phyloP scores from a whole-genome alignment of 2,888 invertebrate genomes.

The Hyposoter dolosus region DNA sequence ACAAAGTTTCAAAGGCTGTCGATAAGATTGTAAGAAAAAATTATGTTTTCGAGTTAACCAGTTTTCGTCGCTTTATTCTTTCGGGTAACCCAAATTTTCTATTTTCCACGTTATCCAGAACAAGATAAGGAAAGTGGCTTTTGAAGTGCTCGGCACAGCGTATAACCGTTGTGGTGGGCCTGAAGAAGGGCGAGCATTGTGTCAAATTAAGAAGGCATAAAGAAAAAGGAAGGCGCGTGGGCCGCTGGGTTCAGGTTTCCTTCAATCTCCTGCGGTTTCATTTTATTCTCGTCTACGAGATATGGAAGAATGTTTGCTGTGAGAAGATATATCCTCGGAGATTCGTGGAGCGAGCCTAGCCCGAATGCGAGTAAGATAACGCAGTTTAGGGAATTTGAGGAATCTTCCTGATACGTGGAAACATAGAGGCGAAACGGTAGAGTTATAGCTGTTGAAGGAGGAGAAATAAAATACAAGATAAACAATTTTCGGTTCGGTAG shows the following conservation, averaged over 20 bases:
- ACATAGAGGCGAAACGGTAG: background rate
- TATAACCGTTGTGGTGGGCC: slow-evolving; percentile 19
- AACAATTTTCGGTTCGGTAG: slow-evolving; percentile 42
- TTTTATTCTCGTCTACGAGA: slow-evolving; percentile 28
- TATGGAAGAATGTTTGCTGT: slow-evolving; percentile 52
- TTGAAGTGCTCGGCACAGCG: background rate
- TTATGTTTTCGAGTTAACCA: slow-evolving; percentile 24
- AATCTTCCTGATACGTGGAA: slow-evolving; percentile 3
- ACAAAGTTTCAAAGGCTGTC: slow-evolving; percentile 53
- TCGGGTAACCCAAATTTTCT: slow-evolving; percentile 25
- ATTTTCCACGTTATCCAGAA: slow-evolving; percentile 61
- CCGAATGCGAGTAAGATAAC: slow-evolving; percentile 51
- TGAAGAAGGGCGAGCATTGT: slow-evolving; percentile 68
- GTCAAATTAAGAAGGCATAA: slow-evolving; percentile 75
- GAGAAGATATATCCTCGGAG: slow-evolving; percentile 24
- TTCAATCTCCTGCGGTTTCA: slow-evolving; percentile 57
- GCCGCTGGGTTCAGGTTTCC: slow-evolving; percentile 36
- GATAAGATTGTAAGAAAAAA: slow-evolving; percentile 64
- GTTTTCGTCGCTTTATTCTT: slow-evolving; percentile 28
- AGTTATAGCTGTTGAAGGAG: slow-evolving; percentile 33
- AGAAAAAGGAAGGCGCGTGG: slow-evolving; percentile 50
- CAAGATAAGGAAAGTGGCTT: slow-evolving; percentile 65
- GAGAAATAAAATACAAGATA: slow-evolving; percentile 48
- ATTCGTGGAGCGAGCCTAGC: slow-evolving; percentile 44
- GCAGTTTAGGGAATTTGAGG: slow-evolving; percentile 35